phyloP scores from a whole-genome alignment of 2,113 vertebrate genomes.

The Pontoporia blainvillei region DNA sequence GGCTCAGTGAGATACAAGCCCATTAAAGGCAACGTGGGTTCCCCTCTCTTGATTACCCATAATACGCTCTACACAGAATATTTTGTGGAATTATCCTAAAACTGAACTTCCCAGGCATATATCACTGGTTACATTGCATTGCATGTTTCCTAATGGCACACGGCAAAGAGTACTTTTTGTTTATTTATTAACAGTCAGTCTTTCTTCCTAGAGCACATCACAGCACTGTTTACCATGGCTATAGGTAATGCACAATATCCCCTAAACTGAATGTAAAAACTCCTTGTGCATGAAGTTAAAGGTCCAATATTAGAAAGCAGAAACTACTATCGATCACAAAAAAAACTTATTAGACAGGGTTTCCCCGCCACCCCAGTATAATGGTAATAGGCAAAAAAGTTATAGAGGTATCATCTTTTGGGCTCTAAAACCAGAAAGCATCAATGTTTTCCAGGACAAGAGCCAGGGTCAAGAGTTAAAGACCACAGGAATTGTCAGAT shows the following conservation, averaged over 20 bases:
- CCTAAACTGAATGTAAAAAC: not conserved
- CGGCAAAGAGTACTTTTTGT: not conserved
- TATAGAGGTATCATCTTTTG: not conserved
- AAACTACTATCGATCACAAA: not conserved
- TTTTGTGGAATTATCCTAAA: not conserved
- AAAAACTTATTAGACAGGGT: not conserved
- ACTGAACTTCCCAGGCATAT: not conserved
- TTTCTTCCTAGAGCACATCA: not conserved
- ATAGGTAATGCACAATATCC: not conserved
- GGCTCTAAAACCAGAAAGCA: slow-evolving; percentile 16
- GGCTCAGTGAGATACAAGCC: not conserved
- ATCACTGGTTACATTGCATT: not conserved
- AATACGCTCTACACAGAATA: not conserved
- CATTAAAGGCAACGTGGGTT: not conserved
- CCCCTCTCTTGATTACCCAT: not conserved
- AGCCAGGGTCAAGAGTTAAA: not conserved
- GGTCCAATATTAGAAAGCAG: not conserved
- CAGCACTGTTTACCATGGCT: not conserved
- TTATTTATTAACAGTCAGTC: not conserved
- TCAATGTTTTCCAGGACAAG: not conserved
- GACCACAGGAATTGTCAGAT: not conserved
- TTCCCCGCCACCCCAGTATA: not conserved
- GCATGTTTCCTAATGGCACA: not conserved
- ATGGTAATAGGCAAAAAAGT: not conserved
- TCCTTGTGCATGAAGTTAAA: not conserved